Evolutionary conservation across 2,113 vertebrate genomes (phyloP).

Genomic region (Fregetta grallaria): DNA sequence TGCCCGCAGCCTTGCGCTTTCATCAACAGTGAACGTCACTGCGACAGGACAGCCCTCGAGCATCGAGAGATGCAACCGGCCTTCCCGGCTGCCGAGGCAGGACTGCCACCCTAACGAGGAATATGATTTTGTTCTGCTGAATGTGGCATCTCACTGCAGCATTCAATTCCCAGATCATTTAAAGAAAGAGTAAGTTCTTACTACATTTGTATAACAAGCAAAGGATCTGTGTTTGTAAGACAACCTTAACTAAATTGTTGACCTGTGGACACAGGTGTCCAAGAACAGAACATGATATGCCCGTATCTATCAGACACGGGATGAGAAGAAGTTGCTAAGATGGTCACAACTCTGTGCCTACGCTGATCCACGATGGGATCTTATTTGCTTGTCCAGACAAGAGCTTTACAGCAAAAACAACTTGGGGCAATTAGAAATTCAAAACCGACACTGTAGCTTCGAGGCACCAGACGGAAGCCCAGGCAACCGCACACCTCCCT

Average conservation of each 20-base stretch:
- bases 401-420: background rate
- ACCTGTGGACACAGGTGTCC: background rate
- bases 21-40: accelerated
- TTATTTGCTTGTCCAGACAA: background rate
- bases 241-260: background rate
- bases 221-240: background rate
- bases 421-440: background rate
- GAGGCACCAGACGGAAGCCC: background rate
- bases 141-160: background rate
- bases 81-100: background rate
- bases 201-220: background rate
- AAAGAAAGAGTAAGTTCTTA: background rate
- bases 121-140: background rate
- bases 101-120: background rate
- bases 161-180: background rate
- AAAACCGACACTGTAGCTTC: background rate
- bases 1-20: background rate
- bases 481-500: background rate
- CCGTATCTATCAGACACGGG: accelerated
- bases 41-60: accelerated
- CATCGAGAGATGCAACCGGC: background rate
- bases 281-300: background rate
- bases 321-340: background rate
- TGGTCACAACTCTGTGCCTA: background rate
- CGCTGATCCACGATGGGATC: background rate